phyloP scores from a whole-genome alignment of 1,140 invertebrate species.

The Diachasmimorpha longicaudata region DNA sequence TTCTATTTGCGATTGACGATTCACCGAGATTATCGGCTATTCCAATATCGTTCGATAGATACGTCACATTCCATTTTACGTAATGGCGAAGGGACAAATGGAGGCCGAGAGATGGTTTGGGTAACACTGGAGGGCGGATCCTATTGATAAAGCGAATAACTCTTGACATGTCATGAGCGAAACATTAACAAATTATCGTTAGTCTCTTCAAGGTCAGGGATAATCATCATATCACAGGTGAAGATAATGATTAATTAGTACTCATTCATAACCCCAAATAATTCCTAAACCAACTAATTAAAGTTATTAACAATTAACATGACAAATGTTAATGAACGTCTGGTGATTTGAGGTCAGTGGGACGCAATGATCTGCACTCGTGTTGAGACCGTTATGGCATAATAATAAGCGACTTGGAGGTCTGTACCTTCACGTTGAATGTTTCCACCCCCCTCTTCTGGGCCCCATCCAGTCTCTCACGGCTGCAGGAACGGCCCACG shows the following conservation, averaged over 20 bases:
- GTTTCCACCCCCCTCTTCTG: no score
- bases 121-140: not conserved
- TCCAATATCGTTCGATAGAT: not conserved
- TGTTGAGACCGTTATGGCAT: conserved; percentile 7
- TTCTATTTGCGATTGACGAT: not conserved
- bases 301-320: not conserved
- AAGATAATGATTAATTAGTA: no score
- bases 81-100: not conserved
- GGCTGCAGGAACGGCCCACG: not conserved
- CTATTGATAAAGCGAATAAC: not conserved
- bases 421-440: not conserved
- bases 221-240: no score
- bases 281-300: no score
- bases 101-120: not conserved
- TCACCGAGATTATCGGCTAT: not conserved
- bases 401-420: conserved; percentile 2
- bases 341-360: not conserved
- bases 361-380: conserved; percentile 1
- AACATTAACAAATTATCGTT: no score
- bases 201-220: no score
- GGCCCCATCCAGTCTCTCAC: not conserved
- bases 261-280: no score
- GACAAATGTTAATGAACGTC: not conserved
- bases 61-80: not conserved
- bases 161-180: no score